Evolutionary conservation across 2,888 invertebrate species (phyloP), one percentile per base, ranked within the genome.

Genomic region (Troides oblongomaculatus): DNA sequence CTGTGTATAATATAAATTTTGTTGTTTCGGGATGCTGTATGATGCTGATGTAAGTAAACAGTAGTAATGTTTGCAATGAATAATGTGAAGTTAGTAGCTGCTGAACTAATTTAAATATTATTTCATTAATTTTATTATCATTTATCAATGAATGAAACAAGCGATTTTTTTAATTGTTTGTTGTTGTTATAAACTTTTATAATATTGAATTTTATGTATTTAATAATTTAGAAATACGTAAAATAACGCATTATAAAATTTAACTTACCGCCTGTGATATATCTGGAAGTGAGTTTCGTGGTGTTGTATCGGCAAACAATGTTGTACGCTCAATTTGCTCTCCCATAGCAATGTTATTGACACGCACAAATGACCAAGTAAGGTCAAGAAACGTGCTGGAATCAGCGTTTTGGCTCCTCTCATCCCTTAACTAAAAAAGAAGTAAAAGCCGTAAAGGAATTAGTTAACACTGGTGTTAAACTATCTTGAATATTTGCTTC

Each of bases 361-460:
- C 75, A 96, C 93, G 71, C 94, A 94, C 68, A 96, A 90, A 86
- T 96, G 96, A 66, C 95, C 95, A 72, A 95, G 88, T 65, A 96
- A 90, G 72, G 94, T 94, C 74, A 96, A 86, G 87, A 96, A 96
- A 76, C 96, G 93, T 68, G 95, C 94, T 74, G 96, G 95, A 74
- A 95, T 93, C 70, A 95, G 80, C 61, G 80, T 93, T 83, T 82
- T 86, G 58, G 87, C 87, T 73, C 88, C 88, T 88, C 88, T 87
- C 92, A 92, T 92, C 73, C 86, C 75, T 76, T 71, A 71, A 69
- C 59, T 60, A 62, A 30, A 5, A 60, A 62, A 56, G 17, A 62
- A 36, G 21, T 61, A 62, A 18, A 64, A n/a, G 25, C 30, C 43
- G 67, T 65, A 61, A 43, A 59, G 17, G 43, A 50, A 50, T 14